phyloP scores from a whole-genome alignment of 2,888 invertebrate genomes.

The Busseola fusca region DNA sequence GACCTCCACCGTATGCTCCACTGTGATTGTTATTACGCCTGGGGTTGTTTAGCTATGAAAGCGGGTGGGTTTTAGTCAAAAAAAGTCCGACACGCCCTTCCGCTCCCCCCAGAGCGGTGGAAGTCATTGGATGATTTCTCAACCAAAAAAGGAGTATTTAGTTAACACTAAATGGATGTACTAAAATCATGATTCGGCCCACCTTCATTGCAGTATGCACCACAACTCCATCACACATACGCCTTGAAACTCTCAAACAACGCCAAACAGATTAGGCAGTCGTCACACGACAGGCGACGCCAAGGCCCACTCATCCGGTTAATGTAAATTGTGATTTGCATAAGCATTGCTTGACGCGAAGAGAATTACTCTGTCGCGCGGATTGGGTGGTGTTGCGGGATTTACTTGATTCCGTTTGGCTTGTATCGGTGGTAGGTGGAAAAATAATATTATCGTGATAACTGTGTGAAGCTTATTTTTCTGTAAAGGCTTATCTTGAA shows the following conservation, averaged over 20 bases:
- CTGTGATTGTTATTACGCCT: not conserved
- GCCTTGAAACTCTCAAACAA: conserved; percentile 41
- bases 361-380: conserved; percentile 59
- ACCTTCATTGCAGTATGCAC: conserved; percentile 14
- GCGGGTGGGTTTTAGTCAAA: no score
- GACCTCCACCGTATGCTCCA: no score
- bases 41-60: no score
- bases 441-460: not conserved
- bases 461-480: not conserved
- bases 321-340: conserved; percentile 77
- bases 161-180: no score
- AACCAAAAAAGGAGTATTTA: no score
- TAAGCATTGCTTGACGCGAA: conserved; percentile 68
- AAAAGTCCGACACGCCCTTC: no score
- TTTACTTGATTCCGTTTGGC: conserved; percentile 15
- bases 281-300: conserved; percentile 54
- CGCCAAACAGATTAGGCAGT: conserved; percentile 56
- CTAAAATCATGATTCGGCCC: not conserved
- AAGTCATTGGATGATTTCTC: no score
- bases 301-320: conserved; percentile 55
- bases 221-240: conserved; percentile 4
- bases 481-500: not conserved
- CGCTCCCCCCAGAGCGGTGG: no score
- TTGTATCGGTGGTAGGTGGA: conserved; percentile 1
- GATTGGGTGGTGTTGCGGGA: conserved; percentile 23